These are phyloP conservation scores for Tetramorium parvispinum DNA, from an alignment of 1,140 invertebrate species.

Conservation along the genomic window DNA sequence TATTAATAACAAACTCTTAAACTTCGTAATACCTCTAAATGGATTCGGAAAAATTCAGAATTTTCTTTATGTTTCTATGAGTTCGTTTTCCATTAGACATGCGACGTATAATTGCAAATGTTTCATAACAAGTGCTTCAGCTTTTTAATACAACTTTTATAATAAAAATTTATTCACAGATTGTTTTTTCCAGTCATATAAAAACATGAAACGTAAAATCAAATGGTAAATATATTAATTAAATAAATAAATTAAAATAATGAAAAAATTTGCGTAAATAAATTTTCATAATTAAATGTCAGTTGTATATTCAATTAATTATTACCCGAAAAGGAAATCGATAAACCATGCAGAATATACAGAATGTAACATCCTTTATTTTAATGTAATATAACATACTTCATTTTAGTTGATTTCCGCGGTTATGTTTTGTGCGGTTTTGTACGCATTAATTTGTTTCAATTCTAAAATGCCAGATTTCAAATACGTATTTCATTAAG, in stretches of 20 bases:
- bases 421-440: neutral
- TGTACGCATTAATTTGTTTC: neutral
- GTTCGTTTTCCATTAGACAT: neutral
- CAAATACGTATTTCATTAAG: too few species aligned
- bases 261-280: too few species aligned
- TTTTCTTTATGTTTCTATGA: neutral
- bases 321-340: too few species aligned
- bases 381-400: neutral
- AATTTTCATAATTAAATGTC: too few species aligned
- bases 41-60: neutral
- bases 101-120: neutral
- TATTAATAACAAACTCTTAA: neutral
- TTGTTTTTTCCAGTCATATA: neutral
- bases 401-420: neutral
- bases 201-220: neutral
- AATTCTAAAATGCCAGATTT: neutral
- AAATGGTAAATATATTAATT: too few species aligned
- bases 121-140: neutral
- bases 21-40: neutral
- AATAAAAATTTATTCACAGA: neutral
- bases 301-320: too few species aligned
- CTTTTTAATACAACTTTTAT: neutral
- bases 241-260: too few species aligned
- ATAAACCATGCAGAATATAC: neutral
- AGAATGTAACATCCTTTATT: neutral